phyloP scores from a whole-genome alignment of 2,113 vertebrate genomes.

The Suncus etruscus region DNA sequence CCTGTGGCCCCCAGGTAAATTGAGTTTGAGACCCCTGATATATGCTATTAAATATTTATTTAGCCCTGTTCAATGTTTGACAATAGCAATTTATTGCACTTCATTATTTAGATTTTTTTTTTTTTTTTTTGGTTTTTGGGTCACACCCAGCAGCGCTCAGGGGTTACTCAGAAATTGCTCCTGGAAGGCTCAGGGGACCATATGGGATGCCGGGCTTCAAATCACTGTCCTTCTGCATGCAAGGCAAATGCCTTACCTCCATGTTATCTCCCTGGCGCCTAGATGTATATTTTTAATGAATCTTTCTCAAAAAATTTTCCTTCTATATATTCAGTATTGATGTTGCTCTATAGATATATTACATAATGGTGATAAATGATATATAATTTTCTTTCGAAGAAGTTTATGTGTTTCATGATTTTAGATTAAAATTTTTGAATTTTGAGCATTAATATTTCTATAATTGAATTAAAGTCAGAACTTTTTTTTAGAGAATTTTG shows the following conservation, averaged over 20 bases:
- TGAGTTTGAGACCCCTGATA: too few species aligned
- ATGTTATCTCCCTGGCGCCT: too few species aligned
- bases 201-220: too few species aligned
- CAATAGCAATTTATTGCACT: background rate
- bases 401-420: background rate
- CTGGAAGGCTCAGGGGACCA: too few species aligned
- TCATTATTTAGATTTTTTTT: too few species aligned
- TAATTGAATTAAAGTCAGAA: background rate
- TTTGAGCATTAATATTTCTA: background rate
- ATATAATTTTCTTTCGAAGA: background rate
- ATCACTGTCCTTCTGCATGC: too few species aligned
- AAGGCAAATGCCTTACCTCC: background rate
- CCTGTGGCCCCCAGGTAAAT: too few species aligned
- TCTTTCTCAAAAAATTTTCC: background rate
- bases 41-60: background rate
- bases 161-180: too few species aligned
- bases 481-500: background rate
- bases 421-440: background rate
- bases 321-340: background rate
- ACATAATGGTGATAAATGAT: background rate
- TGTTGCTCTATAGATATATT: background rate
- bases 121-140: too few species aligned
- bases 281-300: background rate
- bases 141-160: too few species aligned
- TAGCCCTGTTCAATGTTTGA: background rate